phyloP scores from a whole-genome alignment of 2,888 invertebrate species.

The Isoperla grammatica region DNA sequence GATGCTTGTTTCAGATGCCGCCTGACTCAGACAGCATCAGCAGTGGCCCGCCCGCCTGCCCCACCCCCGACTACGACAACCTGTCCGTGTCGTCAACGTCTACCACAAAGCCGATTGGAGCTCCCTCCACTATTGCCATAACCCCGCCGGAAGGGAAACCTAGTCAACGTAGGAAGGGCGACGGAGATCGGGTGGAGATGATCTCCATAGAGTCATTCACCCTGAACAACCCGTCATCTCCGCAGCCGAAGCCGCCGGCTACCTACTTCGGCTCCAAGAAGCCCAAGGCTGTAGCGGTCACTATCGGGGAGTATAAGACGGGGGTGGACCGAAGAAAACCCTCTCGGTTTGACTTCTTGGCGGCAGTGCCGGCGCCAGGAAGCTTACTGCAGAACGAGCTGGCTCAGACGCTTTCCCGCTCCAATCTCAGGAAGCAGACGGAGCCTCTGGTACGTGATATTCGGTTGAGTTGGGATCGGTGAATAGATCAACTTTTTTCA shows the following conservation, averaged over 20 bases:
- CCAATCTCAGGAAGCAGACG: conserved; percentile 52
- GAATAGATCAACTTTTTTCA: no score
- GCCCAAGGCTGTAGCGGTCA: conserved; percentile 35
- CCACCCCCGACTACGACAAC: conserved; percentile 52
- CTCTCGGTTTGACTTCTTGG: conserved; percentile 25
- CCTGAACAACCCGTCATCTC: conserved; percentile 57
- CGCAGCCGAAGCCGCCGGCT: conserved; percentile 60
- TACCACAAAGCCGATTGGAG: not conserved
- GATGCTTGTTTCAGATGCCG: conserved; percentile 22
- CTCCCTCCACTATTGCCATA: not conserved
- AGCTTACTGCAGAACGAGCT: conserved; percentile 61
- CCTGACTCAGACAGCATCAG: conserved; percentile 1
- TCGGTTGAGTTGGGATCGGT: no score
- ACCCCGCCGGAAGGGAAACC: not conserved
- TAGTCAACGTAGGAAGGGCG: conserved; percentile 19
- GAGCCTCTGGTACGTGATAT: conserved; percentile 17
- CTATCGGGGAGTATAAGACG: conserved; percentile 35
- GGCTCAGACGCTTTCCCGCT: conserved; percentile 67
- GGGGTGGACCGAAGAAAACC: conserved; percentile 20
- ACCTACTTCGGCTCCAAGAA: conserved; percentile 51
- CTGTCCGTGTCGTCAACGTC: conserved; percentile 40
- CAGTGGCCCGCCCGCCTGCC: conserved; percentile 44
- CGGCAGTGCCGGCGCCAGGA: not conserved
- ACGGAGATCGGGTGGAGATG: conserved; percentile 60
- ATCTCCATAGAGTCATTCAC: conserved; percentile 71